Evolutionary conservation across 92 coral and sea anemone species (phyloP), one percentile per base, ranked within the genome.

Genomic region (Palythoa caribaeorum): DNA sequence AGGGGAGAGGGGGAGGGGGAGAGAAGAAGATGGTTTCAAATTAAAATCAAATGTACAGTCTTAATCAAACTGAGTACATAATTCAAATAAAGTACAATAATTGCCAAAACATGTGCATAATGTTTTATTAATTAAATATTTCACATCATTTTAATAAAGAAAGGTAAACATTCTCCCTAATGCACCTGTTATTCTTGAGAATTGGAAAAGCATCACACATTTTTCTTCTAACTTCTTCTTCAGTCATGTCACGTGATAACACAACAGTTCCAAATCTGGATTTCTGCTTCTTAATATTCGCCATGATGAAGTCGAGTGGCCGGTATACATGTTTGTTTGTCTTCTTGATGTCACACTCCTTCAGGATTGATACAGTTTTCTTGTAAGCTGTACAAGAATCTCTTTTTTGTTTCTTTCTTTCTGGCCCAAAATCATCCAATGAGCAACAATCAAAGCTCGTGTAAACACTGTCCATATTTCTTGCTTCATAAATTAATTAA

Each of bases 291-390:
- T 81, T 81, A 81, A 81, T 81, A 28, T 81, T 81, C 9, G 86
- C 86, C 86, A 81, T 81, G 39, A 81, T 81, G 62, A 81, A 81
- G 50, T 81, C 86, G 66, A 81, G 86, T 16, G 86, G 86, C 5
- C 86, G 11, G 38, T 81, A 81, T 4, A 81, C 59, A 35, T 81
- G 74, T 37, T 81, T 63, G 60, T 66, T 81, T 21, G 76, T 47
- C 38, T 60, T 81, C 12, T 50, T 81, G 86, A 81, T 81, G 48
- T 81, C 86, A 66, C 86, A 81, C 62, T 81, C 76, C 14, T 81
- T 81, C 62, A 81, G 86, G 48, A 81, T 35, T 9, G 86, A 81
- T 19, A 81, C 86, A 39, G 86, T 71, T 48, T 81, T 81, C 9
- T 66, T 81, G 76, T 81, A 81, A 20, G 66, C 86, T 17, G 84